Evolutionary conservation across 1,140 invertebrate species (phyloP).

Genomic region (Zaprionus inermis): DNA sequence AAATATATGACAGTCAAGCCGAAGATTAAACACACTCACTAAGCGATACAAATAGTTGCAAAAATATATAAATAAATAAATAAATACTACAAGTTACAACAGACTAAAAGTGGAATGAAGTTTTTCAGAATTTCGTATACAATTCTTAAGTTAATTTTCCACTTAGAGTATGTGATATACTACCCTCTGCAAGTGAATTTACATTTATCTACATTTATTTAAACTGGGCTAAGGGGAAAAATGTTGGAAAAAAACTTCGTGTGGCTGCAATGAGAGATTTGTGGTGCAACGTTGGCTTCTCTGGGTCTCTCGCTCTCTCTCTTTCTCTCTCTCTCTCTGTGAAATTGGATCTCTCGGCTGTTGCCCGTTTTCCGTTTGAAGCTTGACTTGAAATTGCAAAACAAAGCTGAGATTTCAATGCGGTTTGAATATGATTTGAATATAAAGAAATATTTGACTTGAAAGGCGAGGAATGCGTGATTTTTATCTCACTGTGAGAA

Average conservation of each 20-base stretch:
- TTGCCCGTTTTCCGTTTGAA: constrained; percentile 41
- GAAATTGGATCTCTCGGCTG: constrained; percentile 66
- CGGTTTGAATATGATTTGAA: constrained; percentile 63
- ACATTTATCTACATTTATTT: constrained; percentile 7
- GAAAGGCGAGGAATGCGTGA: constrained; percentile 29
- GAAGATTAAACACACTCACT: constrained; percentile 25
- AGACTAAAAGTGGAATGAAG: neutral
- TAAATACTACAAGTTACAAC: too few species aligned
- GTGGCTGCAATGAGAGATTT: constrained; percentile 73
- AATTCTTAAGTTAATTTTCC: neutral
- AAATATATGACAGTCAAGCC: constrained; percentile 18
- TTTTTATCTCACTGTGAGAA: constrained; percentile 18
- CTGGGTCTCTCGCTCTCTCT: constrained; percentile 4
- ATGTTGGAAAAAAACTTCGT: constrained; percentile 9
- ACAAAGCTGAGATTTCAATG: constrained; percentile 72
- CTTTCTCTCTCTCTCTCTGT: constrained; percentile 22
- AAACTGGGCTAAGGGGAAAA: neutral
- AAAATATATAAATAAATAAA: too few species aligned
- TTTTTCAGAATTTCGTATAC: too few species aligned
- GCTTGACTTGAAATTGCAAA: constrained; percentile 64
- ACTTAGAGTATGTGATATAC: neutral
- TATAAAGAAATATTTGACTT: constrained; percentile 40
- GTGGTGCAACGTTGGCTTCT: constrained; percentile 49
- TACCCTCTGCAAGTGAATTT: constrained; percentile 10
- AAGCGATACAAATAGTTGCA: neutral